Evolutionary conservation across 2,113 vertebrate genomes (phyloP), one percentile per base, ranked within the genome.

Genomic region (Ictidomys tridecemlineatus): DNA sequence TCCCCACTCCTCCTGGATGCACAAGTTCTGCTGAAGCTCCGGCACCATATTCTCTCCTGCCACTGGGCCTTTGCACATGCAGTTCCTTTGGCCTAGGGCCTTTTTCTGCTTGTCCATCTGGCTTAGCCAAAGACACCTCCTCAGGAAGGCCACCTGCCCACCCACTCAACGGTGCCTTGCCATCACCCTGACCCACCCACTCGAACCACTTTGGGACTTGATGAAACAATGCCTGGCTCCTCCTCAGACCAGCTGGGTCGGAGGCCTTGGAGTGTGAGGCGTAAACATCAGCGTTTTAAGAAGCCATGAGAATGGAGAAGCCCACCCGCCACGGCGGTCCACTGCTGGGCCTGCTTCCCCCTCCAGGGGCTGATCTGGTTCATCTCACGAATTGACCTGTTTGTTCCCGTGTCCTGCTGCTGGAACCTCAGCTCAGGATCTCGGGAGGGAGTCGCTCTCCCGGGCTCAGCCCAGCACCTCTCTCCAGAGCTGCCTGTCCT

Each of bases 31-130:
- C 39, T 26, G 16, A 69, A 58, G 1, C 51, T 28, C 18, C 20
- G 0, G 61, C 10, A 30, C 51, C 11, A 0, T 0, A 3, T 3
- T n/a, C 32, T 53, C 56, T 45, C 39, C 17, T 13, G 26, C 39
- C 95, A 34, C 91, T 0, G 39, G 85, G 51, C 67, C 85, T 95
- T 91, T 51, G 89, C 83, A 78, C 8, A 0, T 30, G 18, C 32
- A 20, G 8, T 30, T 56, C 48, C 61, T 34, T 34, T 58, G 51
- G 61, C 67, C 39, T 34, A 12, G 14, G 12, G 6, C 24, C 32
- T 45, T 28, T 45, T 63, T 11, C n/a, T 14, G 3, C 12, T 39
- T 63, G 63, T 87, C 85, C 30, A 13, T 16, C 22, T 72, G 74
- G 63, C 39, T 83, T 22, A 89, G 63, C 45, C 77, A 85, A 42